Conservation (phyloP, 2,797 vertebrate species). For the Syngnathus rostellatus region DNA sequence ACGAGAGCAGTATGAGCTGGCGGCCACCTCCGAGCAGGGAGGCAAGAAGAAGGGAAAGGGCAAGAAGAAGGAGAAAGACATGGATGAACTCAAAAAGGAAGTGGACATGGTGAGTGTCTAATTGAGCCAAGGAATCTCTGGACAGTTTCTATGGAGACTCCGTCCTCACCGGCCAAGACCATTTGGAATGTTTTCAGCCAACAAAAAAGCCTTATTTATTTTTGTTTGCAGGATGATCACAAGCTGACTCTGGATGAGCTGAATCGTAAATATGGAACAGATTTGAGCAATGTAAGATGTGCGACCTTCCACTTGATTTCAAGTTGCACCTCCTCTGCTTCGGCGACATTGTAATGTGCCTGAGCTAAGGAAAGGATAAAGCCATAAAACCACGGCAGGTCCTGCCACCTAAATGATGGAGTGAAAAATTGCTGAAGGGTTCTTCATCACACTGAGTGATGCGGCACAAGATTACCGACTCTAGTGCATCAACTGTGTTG, state of each 20-base stretch:
- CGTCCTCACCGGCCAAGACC: too few species aligned
- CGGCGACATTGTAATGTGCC: neutral
- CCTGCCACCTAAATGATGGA: too few species aligned
- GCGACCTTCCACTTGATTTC: neutral
- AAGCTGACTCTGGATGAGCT: slow-evolving; percentile 92
- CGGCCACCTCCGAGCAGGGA: slow-evolving; percentile 87
- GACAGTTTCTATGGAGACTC: too few species aligned
- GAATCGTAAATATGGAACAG: slow-evolving; percentile 91
- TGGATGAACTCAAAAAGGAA: slow-evolving; percentile 94
- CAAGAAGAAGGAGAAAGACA: slow-evolving; percentile 82
- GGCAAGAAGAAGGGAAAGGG: slow-evolving; percentile 70
- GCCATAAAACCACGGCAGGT: neutral
- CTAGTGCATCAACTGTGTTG: neutral
- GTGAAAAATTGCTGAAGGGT: neutral
- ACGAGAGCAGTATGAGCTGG: slow-evolving; percentile 95
- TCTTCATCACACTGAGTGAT: neutral
- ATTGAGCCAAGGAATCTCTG: neutral
- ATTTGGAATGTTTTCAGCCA: too few species aligned
- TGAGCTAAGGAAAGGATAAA: neutral
- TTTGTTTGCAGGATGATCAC: slow-evolving; percentile 83
- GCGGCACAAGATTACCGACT: too few species aligned
- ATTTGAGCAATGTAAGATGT: slow-evolving; percentile 79
- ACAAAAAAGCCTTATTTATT: neutral
- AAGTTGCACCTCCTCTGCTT: slow-evolving; percentile 1
- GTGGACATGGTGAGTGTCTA: slow-evolving; percentile 80